Percentiles rank a stretch among this genome's conserved stretches.
Evolutionary conservation across 1,140 invertebrate genomes (phyloP).

Genomic region (Hyles vespertilio): DNA sequence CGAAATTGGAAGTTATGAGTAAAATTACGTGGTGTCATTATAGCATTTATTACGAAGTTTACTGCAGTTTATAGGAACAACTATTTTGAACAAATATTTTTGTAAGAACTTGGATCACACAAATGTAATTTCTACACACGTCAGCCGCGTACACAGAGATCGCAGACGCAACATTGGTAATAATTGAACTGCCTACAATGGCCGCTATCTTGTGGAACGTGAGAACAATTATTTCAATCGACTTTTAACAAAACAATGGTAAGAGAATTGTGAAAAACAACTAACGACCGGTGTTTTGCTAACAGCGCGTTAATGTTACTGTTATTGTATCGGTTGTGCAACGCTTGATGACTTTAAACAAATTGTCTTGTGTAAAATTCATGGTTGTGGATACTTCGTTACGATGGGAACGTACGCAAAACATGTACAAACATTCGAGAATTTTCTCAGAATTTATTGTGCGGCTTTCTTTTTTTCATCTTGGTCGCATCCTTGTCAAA

Average conservation of each 20-base stretch:
- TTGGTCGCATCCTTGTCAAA: not conserved
- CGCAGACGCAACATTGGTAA: too few species aligned
- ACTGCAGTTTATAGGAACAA: too few species aligned
- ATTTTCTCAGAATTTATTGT: constrained; percentile 1
- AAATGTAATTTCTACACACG: too few species aligned
- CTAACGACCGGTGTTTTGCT: constrained; percentile 40
- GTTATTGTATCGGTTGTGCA: constrained; percentile 34
- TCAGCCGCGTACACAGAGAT: too few species aligned
- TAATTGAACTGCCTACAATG: constrained; percentile 29
- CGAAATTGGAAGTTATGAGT: too few species aligned
- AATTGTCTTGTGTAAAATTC: constrained; percentile 22
- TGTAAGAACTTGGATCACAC: too few species aligned
- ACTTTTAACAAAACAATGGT: constrained; percentile 44
- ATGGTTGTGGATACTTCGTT: not conserved
- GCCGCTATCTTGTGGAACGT: constrained; percentile 45
- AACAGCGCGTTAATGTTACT: constrained; percentile 36
- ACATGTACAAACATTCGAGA: not conserved
- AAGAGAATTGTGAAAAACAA: constrained; percentile 43
- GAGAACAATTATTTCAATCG: constrained; percentile 47
- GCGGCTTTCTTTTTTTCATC: not conserved
- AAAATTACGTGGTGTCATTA: too few species aligned
- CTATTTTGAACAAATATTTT: too few species aligned
- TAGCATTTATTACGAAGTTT: too few species aligned
- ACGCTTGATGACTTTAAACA: constrained; percentile 15
- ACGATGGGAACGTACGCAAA: not conserved